A percentile compares a stretch with the other conserved stretches of the same genome.
phyloP scores from a whole-genome alignment of 2,888 invertebrate genomes.

The Muscina levida region DNA sequence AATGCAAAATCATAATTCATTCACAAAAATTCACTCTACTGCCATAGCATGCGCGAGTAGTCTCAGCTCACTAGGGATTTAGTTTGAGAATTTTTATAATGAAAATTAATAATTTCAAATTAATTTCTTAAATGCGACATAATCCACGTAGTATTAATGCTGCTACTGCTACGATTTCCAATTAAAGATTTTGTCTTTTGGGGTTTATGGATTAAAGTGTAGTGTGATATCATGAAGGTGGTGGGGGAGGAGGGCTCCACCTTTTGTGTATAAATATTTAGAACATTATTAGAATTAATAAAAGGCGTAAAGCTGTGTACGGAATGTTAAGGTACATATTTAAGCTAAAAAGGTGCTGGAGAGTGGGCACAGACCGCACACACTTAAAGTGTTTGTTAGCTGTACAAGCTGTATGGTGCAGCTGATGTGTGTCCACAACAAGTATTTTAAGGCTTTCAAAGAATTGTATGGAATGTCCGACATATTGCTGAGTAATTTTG shows the following conservation, averaged over 20 bases:
- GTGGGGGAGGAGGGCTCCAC: not conserved
- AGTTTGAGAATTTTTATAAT: slow-evolving; percentile 14
- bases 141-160: not conserved
- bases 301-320: slow-evolving; percentile 16
- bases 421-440: no score
- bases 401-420: no score
- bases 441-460: no score
- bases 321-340: slow-evolving; percentile 9
- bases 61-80: slow-evolving; percentile 1
- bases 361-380: no score
- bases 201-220: not conserved
- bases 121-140: slow-evolving; percentile 7
- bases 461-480: no score
- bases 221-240: not conserved
- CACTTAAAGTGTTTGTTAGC: no score
- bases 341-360: no score
- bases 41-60: not conserved
- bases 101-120: slow-evolving; percentile 34
- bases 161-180: not conserved
- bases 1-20: slow-evolving; percentile 27
- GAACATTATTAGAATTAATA: slow-evolving; percentile 26
- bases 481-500: no score
- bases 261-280: slow-evolving; percentile 21
- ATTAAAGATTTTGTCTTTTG: slow-evolving; percentile 10
- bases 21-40: slow-evolving; percentile 9